Percentiles rank a stretch among this genome's conserved stretches.
These are phyloP conservation scores for Macrotrachela quadricornifera DNA, from an alignment of 1,140 invertebrate species.

Conservation along the genomic window DNA sequence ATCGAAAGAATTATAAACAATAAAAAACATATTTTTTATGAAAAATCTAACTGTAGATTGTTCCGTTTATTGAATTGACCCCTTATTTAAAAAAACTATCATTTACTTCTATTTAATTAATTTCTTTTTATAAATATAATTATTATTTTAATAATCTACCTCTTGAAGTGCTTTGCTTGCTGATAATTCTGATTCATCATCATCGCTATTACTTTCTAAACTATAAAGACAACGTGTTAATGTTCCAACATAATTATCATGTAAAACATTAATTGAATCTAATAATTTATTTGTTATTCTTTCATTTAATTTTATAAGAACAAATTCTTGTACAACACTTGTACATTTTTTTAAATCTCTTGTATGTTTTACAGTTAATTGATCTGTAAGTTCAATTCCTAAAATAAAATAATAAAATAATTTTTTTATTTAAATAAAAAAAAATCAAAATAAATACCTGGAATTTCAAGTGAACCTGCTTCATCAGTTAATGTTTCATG, in stretches of 20 bases:
- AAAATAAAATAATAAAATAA: too few relatives aligned
- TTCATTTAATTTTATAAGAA: constrained; percentile 48
- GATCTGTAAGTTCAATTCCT: background rate
- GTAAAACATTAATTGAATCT: constrained; percentile 54
- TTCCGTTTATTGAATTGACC: too few relatives aligned
- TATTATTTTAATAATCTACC: too few relatives aligned
- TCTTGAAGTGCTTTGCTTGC: too few relatives aligned
- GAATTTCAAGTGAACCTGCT: constrained; percentile 8
- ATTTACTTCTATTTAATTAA: too few relatives aligned
- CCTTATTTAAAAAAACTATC: too few relatives aligned
- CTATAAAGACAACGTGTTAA: constrained; percentile 47
- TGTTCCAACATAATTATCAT: constrained; percentile 49
- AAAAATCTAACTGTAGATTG: too few relatives aligned
- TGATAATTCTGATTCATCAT: too few relatives aligned
- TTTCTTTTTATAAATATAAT: too few relatives aligned
- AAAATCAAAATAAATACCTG: constrained; percentile 30
- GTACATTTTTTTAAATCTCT: constrained; percentile 34
- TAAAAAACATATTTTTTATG: too few relatives aligned
- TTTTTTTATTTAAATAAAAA: too few relatives aligned
- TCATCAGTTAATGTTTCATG: background rate
- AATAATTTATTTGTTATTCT: constrained; percentile 57
- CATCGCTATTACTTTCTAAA: constrained; percentile 29
- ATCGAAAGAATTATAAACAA: too few relatives aligned
- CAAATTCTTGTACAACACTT: constrained; percentile 54
- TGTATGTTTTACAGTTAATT: constrained; percentile 14